Evolutionary conservation across 2,797 vertebrate genomes (phyloP).

Genomic region (Margarornis squamiger): DNA sequence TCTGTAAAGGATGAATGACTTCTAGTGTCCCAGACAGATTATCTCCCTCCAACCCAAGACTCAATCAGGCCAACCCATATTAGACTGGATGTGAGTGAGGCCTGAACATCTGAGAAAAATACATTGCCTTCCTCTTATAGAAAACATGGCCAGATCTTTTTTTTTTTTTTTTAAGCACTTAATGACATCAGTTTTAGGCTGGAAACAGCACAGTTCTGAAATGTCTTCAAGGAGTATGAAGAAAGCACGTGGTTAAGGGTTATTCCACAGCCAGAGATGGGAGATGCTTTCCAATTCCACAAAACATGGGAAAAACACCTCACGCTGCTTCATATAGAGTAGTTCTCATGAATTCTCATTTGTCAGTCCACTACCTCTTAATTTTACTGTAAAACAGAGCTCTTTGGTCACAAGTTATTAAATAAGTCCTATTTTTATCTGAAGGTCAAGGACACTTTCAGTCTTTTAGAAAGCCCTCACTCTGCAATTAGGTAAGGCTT

Average conservation of each 20-base stretch:
- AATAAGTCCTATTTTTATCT: neutral
- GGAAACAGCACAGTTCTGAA: neutral
- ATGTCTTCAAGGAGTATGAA: neutral
- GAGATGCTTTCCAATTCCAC: neutral
- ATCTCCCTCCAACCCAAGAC: neutral
- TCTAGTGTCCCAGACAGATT: neutral
- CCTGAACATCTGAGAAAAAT: neutral
- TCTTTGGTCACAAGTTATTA: neutral
- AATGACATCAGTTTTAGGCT: neutral
- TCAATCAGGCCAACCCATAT: neutral
- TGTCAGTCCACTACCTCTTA: neutral
- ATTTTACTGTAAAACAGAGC: neutral
- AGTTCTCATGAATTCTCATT: neutral
- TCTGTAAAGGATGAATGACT: neutral
- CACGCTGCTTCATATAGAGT: neutral
- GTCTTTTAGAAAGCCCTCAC: neutral
- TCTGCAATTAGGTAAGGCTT: neutral
- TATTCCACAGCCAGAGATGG: neutral
- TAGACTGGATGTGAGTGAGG: neutral
- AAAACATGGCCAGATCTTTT: neutral
- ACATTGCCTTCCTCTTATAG: neutral
- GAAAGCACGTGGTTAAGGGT: neutral
- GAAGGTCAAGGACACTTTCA: neutral
- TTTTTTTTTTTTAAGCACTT: neutral
- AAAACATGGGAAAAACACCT: neutral